phyloP scores from a whole-genome alignment of 2,888 invertebrate genomes.

The Parasteatoda lunata region DNA sequence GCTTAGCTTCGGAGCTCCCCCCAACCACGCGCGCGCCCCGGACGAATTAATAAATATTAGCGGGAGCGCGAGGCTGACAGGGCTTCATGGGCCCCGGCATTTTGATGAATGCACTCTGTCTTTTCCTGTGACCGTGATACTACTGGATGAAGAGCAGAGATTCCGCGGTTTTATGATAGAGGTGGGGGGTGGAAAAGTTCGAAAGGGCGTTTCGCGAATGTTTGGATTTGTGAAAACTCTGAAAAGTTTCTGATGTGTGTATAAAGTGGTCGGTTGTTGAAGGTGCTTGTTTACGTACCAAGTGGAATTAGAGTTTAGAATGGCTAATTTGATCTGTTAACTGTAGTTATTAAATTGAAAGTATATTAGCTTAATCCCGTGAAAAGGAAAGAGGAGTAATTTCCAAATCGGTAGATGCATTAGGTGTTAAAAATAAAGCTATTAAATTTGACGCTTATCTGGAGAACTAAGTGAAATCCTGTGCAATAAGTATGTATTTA shows the following conservation, averaged over 20 bases:
- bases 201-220: neutral
- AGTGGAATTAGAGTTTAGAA: neutral
- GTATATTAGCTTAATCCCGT: too few species aligned
- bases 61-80: constrained; percentile 52
- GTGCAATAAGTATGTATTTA: too few species aligned
- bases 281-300: neutral
- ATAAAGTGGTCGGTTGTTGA: neutral
- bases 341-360: too few species aligned
- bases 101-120: constrained; percentile 66
- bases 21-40: constrained; percentile 6
- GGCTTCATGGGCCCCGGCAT: constrained; percentile 40
- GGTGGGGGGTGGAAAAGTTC: constrained; percentile 12
- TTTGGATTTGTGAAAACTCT: neutral
- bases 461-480: too few species aligned
- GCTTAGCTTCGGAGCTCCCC: neutral
- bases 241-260: neutral
- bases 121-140: constrained; percentile 55
- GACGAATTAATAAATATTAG: constrained; percentile 68
- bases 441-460: too few species aligned
- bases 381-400: too few species aligned
- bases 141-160: constrained; percentile 59
- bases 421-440: too few species aligned
- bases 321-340: too few species aligned
- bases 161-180: neutral
- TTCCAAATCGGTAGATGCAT: too few species aligned